A percentile compares a stretch with the other conserved stretches of the same genome.
Evolutionary conservation across 2,113 vertebrate genomes (phyloP).

Genomic region (Caranx melampygus): DNA sequence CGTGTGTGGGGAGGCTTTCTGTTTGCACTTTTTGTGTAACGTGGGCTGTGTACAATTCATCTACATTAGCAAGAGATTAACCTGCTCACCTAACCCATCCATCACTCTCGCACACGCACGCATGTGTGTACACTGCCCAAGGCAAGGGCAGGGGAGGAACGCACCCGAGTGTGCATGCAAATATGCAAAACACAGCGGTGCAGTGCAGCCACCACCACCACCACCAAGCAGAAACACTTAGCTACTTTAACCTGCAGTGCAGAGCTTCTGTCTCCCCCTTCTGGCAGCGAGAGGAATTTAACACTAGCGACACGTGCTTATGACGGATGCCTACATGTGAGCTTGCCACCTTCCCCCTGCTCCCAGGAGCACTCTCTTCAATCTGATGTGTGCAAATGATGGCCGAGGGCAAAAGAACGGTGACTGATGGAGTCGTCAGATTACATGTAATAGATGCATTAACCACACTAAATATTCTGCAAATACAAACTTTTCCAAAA

Average conservation of each 20-base stretch:
- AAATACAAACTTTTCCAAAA: no score
- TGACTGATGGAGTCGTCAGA: no score
- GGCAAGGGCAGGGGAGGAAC: conserved; percentile 64
- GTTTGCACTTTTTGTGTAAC: conserved; percentile 65
- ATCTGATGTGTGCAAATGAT: no score
- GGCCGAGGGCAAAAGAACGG: no score
- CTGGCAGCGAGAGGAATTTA: no score
- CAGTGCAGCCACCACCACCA: conserved; percentile 23
- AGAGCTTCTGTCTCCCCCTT: no score
- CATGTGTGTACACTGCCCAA: conserved; percentile 14
- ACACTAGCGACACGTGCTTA: neutral
- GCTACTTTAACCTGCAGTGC: neutral
- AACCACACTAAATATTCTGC: no score
- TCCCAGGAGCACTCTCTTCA: no score
- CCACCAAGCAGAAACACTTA: neutral
- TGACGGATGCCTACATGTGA: no score
- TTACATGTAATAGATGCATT: no score
- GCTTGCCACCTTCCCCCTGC: no score
- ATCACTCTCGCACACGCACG: conserved; percentile 53
- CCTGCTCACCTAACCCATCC: conserved; percentile 76
- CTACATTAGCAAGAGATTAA: conserved; percentile 81
- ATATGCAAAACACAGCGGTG: conserved; percentile 46
- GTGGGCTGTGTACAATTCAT: conserved; percentile 71
- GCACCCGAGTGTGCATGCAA: conserved; percentile 5
- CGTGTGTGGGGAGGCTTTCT: conserved; percentile 6